A percentile compares a stretch with the other conserved stretches of the same genome.
Evolutionary conservation across 2,888 invertebrate species (phyloP).

Genomic region (Arrhopalites spinosus): DNA sequence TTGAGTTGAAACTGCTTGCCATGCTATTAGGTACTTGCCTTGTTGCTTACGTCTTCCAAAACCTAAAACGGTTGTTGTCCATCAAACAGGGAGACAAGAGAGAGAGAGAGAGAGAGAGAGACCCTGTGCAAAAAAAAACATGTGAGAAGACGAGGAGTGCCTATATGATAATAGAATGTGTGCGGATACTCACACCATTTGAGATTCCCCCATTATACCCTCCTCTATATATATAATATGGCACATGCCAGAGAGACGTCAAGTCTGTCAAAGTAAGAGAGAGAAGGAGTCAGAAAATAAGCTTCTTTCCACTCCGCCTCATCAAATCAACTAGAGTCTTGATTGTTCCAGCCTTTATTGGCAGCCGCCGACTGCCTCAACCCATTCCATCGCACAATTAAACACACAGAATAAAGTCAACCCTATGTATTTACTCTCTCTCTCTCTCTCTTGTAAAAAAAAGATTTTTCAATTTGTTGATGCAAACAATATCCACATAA

Average conservation of each 20-base stretch:
- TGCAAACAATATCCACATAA: no score
- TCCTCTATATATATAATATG: conserved; percentile 10
- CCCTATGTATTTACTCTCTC: not conserved
- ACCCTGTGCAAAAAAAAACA: not conserved
- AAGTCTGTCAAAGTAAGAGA: conserved; percentile 25
- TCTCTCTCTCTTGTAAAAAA: not conserved
- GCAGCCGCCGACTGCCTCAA: conserved; percentile 28
- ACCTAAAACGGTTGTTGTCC: conserved; percentile 31
- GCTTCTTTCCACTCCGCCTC: conserved; percentile 4
- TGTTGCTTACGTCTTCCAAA: not conserved
- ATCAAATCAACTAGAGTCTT: conserved; percentile 29
- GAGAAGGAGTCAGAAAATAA: not conserved
- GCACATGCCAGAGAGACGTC: conserved; percentile 28
- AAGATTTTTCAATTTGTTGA: no score
- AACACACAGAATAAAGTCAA: not conserved
- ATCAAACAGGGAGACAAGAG: conserved; percentile 20
- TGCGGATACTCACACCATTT: not conserved
- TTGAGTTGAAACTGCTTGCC: not conserved
- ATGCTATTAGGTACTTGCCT: no score
- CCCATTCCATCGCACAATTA: not conserved
- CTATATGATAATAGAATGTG: not conserved
- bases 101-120: conserved; percentile 7
- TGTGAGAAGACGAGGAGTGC: not conserved
- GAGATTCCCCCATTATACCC: not conserved
- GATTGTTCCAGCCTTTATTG: conserved; percentile 30